These are phyloP conservation scores for Chaenocephalus aceratus DNA, from an alignment of 2,113 vertebrate genomes.

Conservation along the genomic window DNA sequence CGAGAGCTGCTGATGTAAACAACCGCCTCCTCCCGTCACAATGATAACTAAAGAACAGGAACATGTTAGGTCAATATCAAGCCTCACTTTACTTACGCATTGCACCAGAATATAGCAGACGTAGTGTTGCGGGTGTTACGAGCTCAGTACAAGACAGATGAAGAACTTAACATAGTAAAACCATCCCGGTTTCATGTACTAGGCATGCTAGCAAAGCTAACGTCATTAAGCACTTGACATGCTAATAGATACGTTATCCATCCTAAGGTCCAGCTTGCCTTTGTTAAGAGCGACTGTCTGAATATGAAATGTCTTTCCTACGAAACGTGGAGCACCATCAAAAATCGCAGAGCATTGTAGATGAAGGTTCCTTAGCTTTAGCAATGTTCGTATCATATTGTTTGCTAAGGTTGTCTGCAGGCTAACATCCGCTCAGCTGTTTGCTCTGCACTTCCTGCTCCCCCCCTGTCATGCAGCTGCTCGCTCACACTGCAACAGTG, in stretches of 20 bases:
- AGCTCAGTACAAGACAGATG: not conserved
- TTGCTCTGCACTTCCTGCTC: not conserved
- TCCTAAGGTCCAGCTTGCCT: conserved; percentile 50
- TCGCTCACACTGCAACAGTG: not conserved
- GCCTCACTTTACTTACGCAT: not conserved
- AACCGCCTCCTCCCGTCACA: not conserved
- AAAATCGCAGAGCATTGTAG: not conserved
- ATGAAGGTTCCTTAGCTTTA: not conserved
- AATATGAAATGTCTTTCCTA: not conserved
- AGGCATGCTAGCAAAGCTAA: conserved; percentile 38
- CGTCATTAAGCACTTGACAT: not conserved
- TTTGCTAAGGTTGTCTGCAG: not conserved
- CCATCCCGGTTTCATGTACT: not conserved
- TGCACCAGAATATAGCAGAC: not conserved
- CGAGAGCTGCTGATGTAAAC: conserved; percentile 17
- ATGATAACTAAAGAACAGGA: not conserved
- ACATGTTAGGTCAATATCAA: fast-evolving
- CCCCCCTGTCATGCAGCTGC: not conserved
- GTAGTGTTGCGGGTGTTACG: not conserved
- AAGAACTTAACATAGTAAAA: not conserved
- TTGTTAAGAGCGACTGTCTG: conserved; percentile 40
- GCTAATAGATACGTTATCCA: not conserved
- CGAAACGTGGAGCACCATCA: not conserved
- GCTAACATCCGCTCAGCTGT: not conserved
- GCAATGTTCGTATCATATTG: conserved; percentile 29